Evolutionary conservation across 2,797 vertebrate species (phyloP), one percentile per base, ranked within the genome.

Genomic region (Rallus crepitans): DNA sequence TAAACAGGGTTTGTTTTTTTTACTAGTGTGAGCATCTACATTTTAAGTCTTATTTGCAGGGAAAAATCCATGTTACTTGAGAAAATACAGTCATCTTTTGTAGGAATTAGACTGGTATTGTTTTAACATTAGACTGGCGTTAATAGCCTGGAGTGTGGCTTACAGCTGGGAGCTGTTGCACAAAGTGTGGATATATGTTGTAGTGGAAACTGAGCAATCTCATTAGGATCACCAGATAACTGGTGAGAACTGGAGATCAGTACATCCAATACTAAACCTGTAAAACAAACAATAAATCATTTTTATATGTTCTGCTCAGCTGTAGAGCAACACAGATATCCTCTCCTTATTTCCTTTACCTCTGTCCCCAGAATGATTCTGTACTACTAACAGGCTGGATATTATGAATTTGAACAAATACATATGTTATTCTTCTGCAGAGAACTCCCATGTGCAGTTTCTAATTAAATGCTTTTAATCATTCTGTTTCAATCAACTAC

Each of bases 401-500:
- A 25, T n/a, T 27, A 42, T 59, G 70, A 61, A 73, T 87, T 76
- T 61, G 35, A 93, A 45, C 14, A 77, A 90, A 79, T 28, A 31
- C 2, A 3, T 23, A 11, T 0, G 0, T 39, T 57, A 8, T 42
- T 47, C 48, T 90, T 86, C 47, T 33, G 47, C 73, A 64, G 60
- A 91, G 39, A 66, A 10, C 45, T 79, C 64, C 15, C n/a, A 35
- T 16, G 27, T 63, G 21, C 30, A 8, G 12, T 70, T 91, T 86
- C 75, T 92, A 91, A 88, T 89, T 60, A 84, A 84, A 65, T 73
- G 0, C 21, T 80, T 89, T 80, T 79, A 90, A 81, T 85, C 3
- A 75, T 92, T 82, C 31, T 4, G 8, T 70, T 96, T 92, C 87
- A 80, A 86, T 85, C 89, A 83, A n/a, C 40, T 64, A 50, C 82